Evolutionary conservation across 2,888 invertebrate genomes (phyloP).

Genomic region (Lepidonotus clava): DNA sequence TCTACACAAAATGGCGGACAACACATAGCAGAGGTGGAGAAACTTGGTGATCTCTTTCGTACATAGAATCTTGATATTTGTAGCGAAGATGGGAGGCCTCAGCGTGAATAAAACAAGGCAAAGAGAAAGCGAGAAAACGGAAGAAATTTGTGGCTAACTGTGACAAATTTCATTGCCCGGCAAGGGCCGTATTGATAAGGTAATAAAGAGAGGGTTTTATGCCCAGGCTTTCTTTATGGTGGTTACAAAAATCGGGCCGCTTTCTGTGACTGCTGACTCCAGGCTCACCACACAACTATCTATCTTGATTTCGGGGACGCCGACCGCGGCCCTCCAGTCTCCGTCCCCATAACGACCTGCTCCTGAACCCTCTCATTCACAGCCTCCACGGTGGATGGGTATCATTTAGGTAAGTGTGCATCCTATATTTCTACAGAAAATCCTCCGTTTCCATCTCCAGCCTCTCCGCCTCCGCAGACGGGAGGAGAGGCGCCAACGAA

Average conservation of each 20-base stretch:
- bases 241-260: neutral
- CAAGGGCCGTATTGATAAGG: constrained; percentile 43
- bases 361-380: neutral
- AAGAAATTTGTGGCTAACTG: neutral
- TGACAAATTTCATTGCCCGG: constrained; percentile 30
- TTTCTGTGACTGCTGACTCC: constrained; percentile 22
- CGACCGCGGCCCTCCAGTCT: neutral
- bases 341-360: neutral
- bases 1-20: no score
- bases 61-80: no score
- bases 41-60: no score
- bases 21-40: no score
- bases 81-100: no score
- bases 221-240: constrained; percentile 1
- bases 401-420: neutral
- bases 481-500: neutral
- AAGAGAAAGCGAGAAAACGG: neutral
- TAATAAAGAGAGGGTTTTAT: constrained; percentile 16
- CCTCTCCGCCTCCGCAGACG: neutral
- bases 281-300: neutral
- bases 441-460: neutral
- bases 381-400: neutral
- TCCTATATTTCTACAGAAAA: neutral
- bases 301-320: neutral
- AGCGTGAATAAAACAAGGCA: neutral